Base-by-base conservation (phyloP, 2,113 vertebrate genomes). In the Hypanus sabinus region DNA sequence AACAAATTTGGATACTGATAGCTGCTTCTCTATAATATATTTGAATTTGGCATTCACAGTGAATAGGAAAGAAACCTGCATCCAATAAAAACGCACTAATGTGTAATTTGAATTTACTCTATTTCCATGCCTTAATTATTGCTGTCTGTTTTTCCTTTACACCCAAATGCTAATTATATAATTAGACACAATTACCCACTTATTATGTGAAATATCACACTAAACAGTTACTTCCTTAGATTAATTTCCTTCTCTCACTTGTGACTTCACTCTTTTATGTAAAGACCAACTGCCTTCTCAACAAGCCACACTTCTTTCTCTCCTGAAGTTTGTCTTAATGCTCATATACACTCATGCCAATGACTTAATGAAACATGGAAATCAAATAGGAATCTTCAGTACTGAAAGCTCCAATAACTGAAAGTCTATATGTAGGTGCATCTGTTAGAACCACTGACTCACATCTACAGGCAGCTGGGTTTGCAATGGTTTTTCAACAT, bases 141-240 rank as follows among this genome's bases (percentile, higher is more conserved):
- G n/a, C 62, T 90, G 60, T 68, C 85, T 90, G 85, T 33, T 90
- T 90, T 90, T 60, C 16, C 85, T 65, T 90, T 60, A 33, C 85
- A 68, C 60, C 71, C 30, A 90, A 65, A n/a, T 33, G 65, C 85
- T 62, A 68, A 88, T 88, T 65, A 88, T 88, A 88, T 30, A 57
- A 88, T 88, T 88, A 88, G 14, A 62, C 30, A 88, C 57, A 65
- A 62, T 88, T 88, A 65, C 85, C 27, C n/a, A 60, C 30, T 16
- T 33, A 57, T 65, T 90, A 27, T 62, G 85, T 33, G 22, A 90
- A 90, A n/a, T 14, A 18, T 90, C 60, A 33, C 60, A 65, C 33
- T 65, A 33, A 90, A 65, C 85, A 65, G 11, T n/a, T 65, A 4
- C 22, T 60, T 65, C 30, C n/a, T n/a, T 5, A 33, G n/a, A 68